Evolutionary conservation across 2,113 vertebrate genomes (phyloP).

Genomic region (Hydrochoerus hydrochaeris): DNA sequence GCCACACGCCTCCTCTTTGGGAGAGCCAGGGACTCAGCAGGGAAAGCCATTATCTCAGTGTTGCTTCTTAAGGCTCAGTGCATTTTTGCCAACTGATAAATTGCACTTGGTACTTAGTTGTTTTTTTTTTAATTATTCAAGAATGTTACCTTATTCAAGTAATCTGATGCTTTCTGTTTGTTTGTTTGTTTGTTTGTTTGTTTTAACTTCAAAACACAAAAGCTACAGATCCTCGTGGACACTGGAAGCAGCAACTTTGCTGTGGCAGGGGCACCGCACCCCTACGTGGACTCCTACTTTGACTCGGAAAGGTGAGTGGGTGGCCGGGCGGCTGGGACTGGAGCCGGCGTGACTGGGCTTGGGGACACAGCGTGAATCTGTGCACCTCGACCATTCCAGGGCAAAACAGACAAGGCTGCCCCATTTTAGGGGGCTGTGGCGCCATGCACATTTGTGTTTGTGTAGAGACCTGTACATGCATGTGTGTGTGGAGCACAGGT

Average conservation of each 20-base stretch:
- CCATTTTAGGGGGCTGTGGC: background rate
- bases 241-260: constrained; percentile 99
- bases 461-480: background rate
- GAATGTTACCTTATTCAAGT: background rate
- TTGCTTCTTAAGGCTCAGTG: background rate
- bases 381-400: background rate
- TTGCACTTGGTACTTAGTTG: background rate
- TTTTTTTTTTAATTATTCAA: background rate
- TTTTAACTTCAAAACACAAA: constrained; percentile 73
- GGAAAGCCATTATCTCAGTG: background rate
- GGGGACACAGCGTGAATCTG: rapidly evolving
- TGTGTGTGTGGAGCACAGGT: background rate
- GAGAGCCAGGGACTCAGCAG: background rate
- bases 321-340: too few species aligned
- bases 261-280: constrained; percentile 92
- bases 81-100: background rate
- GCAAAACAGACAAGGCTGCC: too few species aligned
- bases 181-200: constrained; percentile 69
- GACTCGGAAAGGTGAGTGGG: constrained; percentile 84
- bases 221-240: constrained; percentile 98
- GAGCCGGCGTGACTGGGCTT: rapidly evolving
- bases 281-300: constrained; percentile 92
- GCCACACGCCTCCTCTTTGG: background rate
- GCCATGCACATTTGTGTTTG: background rate
- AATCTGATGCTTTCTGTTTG: constrained; percentile 69